phyloP scores from a whole-genome alignment of 92 coral and sea anemone species.

The Zoanthus sansibaricus region DNA sequence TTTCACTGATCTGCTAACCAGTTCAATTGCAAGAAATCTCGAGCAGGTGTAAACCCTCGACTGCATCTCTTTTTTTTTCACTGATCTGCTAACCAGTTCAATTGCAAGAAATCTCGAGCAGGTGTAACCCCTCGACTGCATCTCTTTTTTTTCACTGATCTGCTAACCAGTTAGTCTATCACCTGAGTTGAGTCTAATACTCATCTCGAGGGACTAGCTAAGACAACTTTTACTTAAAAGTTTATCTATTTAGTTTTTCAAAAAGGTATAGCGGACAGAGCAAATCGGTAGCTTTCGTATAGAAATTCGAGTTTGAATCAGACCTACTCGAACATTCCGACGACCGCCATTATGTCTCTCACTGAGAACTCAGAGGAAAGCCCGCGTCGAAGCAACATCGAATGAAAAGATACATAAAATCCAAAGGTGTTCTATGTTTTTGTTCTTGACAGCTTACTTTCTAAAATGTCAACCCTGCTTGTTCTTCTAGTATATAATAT shows the following conservation, averaged over 20 bases:
- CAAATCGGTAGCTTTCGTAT: constrained; percentile 11
- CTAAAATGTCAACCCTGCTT: not conserved
- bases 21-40: too few species aligned
- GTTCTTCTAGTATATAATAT: not conserved
- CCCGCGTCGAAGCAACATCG: constrained; percentile 18
- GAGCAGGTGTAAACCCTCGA: too few species aligned
- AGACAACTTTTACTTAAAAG: constrained; percentile 3
- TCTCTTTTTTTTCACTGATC: too few species aligned
- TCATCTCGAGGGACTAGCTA: constrained; percentile 22
- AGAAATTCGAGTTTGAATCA: constrained; percentile 17
- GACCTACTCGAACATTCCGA: constrained; percentile 1
- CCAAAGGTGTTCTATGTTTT: not conserved
- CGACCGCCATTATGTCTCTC: constrained; percentile 20
- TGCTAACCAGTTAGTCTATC: too few species aligned
- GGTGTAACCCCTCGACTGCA: too few species aligned
- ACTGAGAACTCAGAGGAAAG: constrained; percentile 1
- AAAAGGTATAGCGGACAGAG: not conserved
- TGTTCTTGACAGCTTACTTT: not conserved
- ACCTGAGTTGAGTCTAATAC: not conserved
- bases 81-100: too few species aligned
- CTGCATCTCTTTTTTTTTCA: too few species aligned
- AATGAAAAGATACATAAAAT: constrained; percentile 7
- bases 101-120: too few species aligned
- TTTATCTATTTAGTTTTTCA: not conserved
- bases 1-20: too few species aligned